Percentiles rank a stretch among this genome's conserved stretches.
phyloP scores from a whole-genome alignment of 2,888 invertebrate genomes.

The Dryomyza anilis region DNA sequence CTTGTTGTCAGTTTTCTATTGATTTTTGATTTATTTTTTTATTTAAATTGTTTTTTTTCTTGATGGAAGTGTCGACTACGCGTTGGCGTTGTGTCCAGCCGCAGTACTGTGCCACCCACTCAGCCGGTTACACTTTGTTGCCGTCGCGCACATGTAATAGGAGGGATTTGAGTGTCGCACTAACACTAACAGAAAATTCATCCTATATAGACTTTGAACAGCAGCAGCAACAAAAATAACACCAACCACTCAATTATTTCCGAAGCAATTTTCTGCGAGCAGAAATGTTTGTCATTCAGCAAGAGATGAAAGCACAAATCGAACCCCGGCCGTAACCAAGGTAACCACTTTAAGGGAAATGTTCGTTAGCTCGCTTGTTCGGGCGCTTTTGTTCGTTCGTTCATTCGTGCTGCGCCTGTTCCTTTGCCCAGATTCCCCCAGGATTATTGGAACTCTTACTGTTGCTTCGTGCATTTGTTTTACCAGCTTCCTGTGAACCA shows the following conservation, averaged over 20 bases:
- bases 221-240: background rate
- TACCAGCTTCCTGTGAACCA: background rate
- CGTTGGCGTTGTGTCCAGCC: background rate
- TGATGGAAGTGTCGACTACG: no score
- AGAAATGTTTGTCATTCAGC: background rate
- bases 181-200: background rate
- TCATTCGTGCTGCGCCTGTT: background rate
- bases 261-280: background rate
- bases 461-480: background rate
- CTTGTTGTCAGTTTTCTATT: conserved; percentile 17
- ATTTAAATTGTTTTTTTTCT: no score
- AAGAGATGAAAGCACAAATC: background rate
- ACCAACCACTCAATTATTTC: background rate
- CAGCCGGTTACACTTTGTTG: background rate
- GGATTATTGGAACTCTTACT: conserved; percentile 7
- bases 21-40: conserved; percentile 11
- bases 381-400: background rate
- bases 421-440: conserved; percentile 1
- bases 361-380: background rate
- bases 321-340: conserved; percentile 9
- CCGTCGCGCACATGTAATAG: background rate
- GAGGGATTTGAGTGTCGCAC: no score
- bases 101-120: background rate
- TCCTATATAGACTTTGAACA: background rate
- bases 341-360: background rate